Conservation (phyloP, 2,888 invertebrate species). For the Latrodectus elegans region DNA sequence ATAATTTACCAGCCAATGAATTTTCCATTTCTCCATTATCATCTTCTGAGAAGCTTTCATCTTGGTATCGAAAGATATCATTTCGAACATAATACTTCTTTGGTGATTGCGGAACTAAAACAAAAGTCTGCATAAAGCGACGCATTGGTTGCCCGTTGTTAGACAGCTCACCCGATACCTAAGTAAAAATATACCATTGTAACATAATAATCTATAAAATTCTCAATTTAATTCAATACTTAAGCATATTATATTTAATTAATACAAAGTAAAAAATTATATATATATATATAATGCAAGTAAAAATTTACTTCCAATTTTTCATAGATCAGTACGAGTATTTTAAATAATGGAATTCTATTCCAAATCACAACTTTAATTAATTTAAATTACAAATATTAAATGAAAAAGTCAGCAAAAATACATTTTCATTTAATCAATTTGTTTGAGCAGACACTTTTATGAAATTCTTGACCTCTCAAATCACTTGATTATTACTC, state of each 20-base stretch:
- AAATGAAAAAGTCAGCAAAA: too few species aligned
- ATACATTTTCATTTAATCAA: too few species aligned
- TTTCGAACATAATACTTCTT: conserved; percentile 99
- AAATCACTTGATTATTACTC: too few species aligned
- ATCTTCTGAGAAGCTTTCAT: conserved; percentile 81
- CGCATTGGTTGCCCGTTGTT: conserved; percentile 98
- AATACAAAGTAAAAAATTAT: too few species aligned
- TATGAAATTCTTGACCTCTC: too few species aligned
- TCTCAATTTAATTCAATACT: background rate
- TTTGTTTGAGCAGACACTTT: too few species aligned
- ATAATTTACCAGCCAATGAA: conserved; percentile 36
- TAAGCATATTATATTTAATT: background rate
- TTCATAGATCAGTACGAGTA: too few species aligned
- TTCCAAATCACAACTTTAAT: too few species aligned
- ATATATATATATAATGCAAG: too few species aligned
- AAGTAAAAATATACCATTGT: conserved; percentile 69
- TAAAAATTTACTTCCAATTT: too few species aligned
- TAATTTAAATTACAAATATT: too few species aligned
- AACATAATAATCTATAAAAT: background rate
- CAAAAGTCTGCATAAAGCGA: conserved; percentile 98
- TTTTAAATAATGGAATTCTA: too few species aligned
- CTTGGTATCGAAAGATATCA: conserved; percentile 98
- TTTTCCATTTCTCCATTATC: conserved; percentile 76
- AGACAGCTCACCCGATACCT: conserved; percentile 95
- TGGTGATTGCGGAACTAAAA: conserved; percentile 94